Evolutionary conservation across 2,888 invertebrate genomes (phyloP).

Genomic region (Pristionchus japonicus): DNA sequence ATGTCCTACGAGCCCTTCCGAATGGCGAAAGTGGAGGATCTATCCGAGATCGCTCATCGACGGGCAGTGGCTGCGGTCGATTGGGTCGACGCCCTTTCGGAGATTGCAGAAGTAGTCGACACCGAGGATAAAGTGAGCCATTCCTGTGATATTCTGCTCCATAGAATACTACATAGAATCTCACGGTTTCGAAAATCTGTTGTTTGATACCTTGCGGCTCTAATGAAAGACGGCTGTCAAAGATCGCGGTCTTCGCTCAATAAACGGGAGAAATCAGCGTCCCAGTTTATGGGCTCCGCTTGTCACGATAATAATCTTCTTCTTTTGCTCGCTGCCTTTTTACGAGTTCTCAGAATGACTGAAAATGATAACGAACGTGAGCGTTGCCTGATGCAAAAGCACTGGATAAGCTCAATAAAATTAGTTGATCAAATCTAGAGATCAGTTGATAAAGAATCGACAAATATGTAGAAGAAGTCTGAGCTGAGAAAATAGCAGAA

Average conservation of each 20-base stretch:
- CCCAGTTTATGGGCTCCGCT: not conserved
- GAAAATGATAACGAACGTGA: not conserved
- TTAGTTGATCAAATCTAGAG: no score
- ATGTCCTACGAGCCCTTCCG: conserved; percentile 73
- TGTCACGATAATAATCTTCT: conserved; percentile 20
- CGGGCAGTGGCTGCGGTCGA: conserved; percentile 73
- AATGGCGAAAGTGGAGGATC: conserved; percentile 70
- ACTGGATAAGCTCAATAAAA: no score
- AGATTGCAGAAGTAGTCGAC: conserved; percentile 69
- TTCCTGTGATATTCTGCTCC: not conserved
- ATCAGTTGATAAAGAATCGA: no score
- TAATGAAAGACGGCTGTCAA: not conserved
- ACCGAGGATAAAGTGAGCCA: conserved; percentile 69
- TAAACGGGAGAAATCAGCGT: conserved; percentile 31
- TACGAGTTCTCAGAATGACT: conserved; percentile 32
- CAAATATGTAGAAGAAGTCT: no score
- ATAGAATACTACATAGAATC: not conserved
- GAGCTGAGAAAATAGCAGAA: not conserved
- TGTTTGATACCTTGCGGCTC: conserved; percentile 8
- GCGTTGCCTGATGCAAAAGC: conserved; percentile 11
- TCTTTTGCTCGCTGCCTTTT: not conserved
- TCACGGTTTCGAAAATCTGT: not conserved
- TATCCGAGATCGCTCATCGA: conserved; percentile 72
- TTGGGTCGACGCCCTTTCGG: conserved; percentile 72
- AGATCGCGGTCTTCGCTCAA: not conserved